Percentiles rank a stretch among this genome's conserved stretches.
phyloP scores from a whole-genome alignment of 2,888 invertebrate species.

The Catocala sponsa region DNA sequence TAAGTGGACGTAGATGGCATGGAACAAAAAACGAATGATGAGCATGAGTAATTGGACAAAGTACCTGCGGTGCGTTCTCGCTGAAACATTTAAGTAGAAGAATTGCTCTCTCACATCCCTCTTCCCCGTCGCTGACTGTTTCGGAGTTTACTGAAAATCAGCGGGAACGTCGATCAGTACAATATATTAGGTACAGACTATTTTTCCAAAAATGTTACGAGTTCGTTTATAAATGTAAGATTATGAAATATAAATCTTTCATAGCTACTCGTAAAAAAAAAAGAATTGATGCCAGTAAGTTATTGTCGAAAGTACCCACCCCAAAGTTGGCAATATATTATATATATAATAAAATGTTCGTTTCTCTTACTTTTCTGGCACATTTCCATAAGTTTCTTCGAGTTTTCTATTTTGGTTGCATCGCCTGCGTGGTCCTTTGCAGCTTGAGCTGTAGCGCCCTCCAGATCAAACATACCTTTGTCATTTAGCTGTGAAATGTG shows the following conservation, averaged over 20 bases:
- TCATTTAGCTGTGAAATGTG: slow-evolving; percentile 66
- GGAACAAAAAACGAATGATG: no score
- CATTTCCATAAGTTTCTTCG: slow-evolving; percentile 69
- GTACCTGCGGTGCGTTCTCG: slow-evolving; percentile 73
- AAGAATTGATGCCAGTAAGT: no score
- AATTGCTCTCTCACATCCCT: slow-evolving; percentile 79
- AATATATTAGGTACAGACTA: no score
- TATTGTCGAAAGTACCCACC: no score
- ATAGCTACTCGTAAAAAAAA: no score
- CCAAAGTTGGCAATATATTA: no score
- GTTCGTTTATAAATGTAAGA: no score
- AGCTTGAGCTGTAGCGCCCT: slow-evolving; percentile 61
- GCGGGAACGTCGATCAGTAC: no score
- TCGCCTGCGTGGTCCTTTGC: slow-evolving; percentile 70
- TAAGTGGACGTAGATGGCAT: no score
- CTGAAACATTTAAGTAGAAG: slow-evolving; percentile 70
- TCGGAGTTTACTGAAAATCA: slow-evolving; percentile 72
- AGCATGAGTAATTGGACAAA: background rate
- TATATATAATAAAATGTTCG: no score
- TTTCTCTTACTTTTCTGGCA: slow-evolving; percentile 72
- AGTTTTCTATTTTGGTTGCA: slow-evolving; percentile 61
- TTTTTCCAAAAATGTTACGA: no score
- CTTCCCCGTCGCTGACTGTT: slow-evolving; percentile 66
- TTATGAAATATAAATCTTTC: no score
- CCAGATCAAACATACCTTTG: slow-evolving; percentile 73